phyloP scores from a whole-genome alignment of 1,140 invertebrate genomes.

The honey bee (Apis mellifera) region Amel_HAv3.1 CM009933.2:13298001-13298500 shows the following conservation, averaged over 20 bases:
- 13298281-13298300: neutral
- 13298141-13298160: neutral
- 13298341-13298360: neutral
- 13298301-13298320: neutral
- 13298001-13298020: conserved; percentile 52
- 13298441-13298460: no score
- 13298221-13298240: neutral
- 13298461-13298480: no score
- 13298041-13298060: neutral
- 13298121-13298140: neutral
- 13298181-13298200: neutral
- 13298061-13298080: conserved; percentile 14
- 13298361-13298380: conserved; percentile 13
- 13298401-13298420: neutral
- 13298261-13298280: neutral
- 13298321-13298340: neutral
- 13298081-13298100: conserved; percentile 24
- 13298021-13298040: neutral
- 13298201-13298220: neutral
- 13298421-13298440: no score
- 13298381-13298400: neutral
- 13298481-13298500: neutral
- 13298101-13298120: neutral
- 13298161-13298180: neutral
- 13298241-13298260: neutral